phyloP scores from a whole-genome alignment of 2,888 invertebrate species.

The Cryptocephalus moraei region DNA sequence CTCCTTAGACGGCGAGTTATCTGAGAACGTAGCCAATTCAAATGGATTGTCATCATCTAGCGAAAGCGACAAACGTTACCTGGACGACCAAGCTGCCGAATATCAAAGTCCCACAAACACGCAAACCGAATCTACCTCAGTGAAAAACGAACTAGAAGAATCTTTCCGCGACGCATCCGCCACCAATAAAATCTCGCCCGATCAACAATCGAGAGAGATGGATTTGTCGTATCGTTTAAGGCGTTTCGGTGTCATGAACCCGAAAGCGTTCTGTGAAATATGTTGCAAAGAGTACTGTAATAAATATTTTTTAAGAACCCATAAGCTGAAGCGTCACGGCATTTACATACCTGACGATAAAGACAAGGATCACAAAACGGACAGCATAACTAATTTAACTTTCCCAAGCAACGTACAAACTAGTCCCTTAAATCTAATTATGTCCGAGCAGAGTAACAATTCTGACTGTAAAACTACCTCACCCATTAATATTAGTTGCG shows the following conservation, averaged over 20 bases:
- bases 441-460: constrained; percentile 52
- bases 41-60: constrained; percentile 25
- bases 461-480: constrained; percentile 41
- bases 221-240: constrained; percentile 66
- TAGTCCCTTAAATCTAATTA: constrained; percentile 69
- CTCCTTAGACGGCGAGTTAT: constrained; percentile 24
- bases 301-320: constrained; percentile 84
- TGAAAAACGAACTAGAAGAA: constrained; percentile 31
- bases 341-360: constrained; percentile 56
- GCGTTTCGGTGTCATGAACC: constrained; percentile 70
- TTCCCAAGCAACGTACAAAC: constrained; percentile 47
- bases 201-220: constrained; percentile 48
- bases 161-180: constrained; percentile 29
- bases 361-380: constrained; percentile 31
- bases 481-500: constrained; percentile 42
- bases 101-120: constrained; percentile 31
- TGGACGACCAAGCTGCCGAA: constrained; percentile 28
- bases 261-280: constrained; percentile 87
- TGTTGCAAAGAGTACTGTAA: constrained; percentile 91
- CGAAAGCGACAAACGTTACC: constrained; percentile 26
- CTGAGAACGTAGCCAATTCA: constrained; percentile 24
- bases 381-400: constrained; percentile 33
- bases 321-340: constrained; percentile 89
- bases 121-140: constrained; percentile 33
- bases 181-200: constrained; percentile 32